phyloP scores from a whole-genome alignment of 2,113 vertebrate genomes.

The Phyllostomus hastatus region DNA sequence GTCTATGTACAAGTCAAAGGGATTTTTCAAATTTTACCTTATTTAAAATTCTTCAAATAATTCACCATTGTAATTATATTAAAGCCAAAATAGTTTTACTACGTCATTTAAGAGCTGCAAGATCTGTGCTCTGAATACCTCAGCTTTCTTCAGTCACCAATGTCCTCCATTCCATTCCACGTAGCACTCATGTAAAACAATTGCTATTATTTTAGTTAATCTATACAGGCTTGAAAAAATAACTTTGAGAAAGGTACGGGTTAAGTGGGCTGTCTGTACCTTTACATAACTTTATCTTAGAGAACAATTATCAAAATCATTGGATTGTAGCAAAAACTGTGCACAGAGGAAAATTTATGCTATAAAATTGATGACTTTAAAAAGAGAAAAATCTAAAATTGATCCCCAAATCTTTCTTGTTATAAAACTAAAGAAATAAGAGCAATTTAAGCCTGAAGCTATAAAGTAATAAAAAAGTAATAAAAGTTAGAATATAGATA shows the following conservation, averaged over 20 bases:
- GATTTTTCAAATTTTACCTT: not conserved
- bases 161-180: not conserved
- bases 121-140: not conserved
- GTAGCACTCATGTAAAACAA: not conserved
- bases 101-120: not conserved
- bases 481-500: not conserved
- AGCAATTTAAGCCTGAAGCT: not conserved
- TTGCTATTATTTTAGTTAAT: not conserved
- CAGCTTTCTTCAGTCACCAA: not conserved
- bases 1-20: not conserved
- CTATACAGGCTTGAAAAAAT: not conserved
- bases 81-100: not conserved
- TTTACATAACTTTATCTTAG: not conserved
- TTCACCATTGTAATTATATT: not conserved
- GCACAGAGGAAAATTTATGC: not conserved
- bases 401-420: not conserved
- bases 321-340: not conserved
- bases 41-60: not conserved
- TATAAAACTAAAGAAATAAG: not conserved
- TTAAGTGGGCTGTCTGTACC: not conserved
- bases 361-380: not conserved
- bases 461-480: not conserved
- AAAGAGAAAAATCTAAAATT: not conserved
- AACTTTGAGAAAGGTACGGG: not conserved
- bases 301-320: not conserved